Percentiles rank a stretch among this genome's conserved stretches.
Evolutionary conservation across 92 coral and sea anemone genomes (phyloP).

Genomic region (Porites rus): DNA sequence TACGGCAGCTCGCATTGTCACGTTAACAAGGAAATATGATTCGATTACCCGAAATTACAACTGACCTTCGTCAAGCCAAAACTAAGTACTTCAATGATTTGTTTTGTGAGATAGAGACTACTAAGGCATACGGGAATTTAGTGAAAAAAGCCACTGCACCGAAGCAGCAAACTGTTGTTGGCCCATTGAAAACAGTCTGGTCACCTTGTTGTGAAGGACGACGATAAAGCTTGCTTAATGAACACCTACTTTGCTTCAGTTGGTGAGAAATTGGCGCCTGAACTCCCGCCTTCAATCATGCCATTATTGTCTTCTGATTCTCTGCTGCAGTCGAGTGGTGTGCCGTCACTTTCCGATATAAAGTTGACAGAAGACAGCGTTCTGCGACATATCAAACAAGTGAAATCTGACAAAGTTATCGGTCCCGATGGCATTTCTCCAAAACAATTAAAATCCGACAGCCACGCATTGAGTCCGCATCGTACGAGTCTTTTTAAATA

Average conservation of each 20-base stretch:
- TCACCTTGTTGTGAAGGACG: neutral
- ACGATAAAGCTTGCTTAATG: constrained; percentile 9
- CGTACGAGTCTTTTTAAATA: neutral
- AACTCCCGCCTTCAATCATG: neutral
- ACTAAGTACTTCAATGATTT: neutral
- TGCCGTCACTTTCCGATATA: too few relatives aligned
- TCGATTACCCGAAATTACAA: too few relatives aligned
- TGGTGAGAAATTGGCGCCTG: neutral
- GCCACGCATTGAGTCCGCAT: neutral
- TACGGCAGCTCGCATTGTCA: too few relatives aligned
- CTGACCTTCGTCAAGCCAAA: neutral
- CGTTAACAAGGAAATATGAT: too few relatives aligned
- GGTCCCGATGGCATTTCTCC: constrained; percentile 22
- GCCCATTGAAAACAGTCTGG: neutral
- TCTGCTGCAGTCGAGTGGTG: too few relatives aligned
- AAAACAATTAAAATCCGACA: neutral
- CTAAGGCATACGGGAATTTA: constrained; percentile 11
- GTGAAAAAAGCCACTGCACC: constrained; percentile 5
- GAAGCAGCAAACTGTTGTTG: neutral
- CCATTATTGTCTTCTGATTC: too few relatives aligned
- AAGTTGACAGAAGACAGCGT: neutral
- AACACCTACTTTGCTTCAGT: constrained; percentile 7
- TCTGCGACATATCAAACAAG: neutral
- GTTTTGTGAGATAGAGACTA: neutral
- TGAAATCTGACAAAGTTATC: neutral